Base-by-base conservation (phyloP, 2,113 vertebrate species). In the Psilopogon haemacephalus region DNA sequence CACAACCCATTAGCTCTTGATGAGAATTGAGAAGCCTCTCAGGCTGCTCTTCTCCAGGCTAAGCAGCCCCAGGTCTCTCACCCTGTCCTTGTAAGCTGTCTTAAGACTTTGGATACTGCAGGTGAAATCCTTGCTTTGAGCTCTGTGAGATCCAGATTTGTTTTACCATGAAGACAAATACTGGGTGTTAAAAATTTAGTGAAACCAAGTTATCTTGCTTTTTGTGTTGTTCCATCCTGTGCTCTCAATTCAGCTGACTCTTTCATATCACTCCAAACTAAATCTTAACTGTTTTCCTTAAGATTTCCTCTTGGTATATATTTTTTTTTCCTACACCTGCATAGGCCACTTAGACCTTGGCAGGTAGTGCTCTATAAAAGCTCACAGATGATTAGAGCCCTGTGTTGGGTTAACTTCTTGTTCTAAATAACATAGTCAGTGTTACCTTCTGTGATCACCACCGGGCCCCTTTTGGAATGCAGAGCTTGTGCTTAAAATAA, bases 131-230 rank as follows among this genome's bases (percentile, higher is more conserved):
- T 44, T 72, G 35, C 40, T 60, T 42, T 56, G 27, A 65, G 28
- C 16, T 46, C 37, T 23, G 6, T 1, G 6, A 60, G 35, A n/a
- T 58, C 35, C 15, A 2, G 7, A 16, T 80, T 79, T 1, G 0
- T 20, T 71, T 19, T 4, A 2, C 38, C 9, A 2, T 7, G 18
- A 58, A 69, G 35, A 9, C 12, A 73, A 75, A 76, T n/a, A 18
- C 7, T 76, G 24, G 11, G 7, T 73, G 14, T 35, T 18, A 19
- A 86, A 71, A 50, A 28, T 9, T 6, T 12, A 15, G 7, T 52
- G 16, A 5, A 35, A 40, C 20, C 4, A 24, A 77, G n/a, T 38
- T 21, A 7, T 23, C 23, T 40, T 35, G 42, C 2, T 24, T 54
- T 42, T 15, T n/a, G 5, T 23, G 33, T 15, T 50, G 16, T 35